phyloP scores from a whole-genome alignment of 2,888 invertebrate species.

The Agrenia bidenticulata region DNA sequence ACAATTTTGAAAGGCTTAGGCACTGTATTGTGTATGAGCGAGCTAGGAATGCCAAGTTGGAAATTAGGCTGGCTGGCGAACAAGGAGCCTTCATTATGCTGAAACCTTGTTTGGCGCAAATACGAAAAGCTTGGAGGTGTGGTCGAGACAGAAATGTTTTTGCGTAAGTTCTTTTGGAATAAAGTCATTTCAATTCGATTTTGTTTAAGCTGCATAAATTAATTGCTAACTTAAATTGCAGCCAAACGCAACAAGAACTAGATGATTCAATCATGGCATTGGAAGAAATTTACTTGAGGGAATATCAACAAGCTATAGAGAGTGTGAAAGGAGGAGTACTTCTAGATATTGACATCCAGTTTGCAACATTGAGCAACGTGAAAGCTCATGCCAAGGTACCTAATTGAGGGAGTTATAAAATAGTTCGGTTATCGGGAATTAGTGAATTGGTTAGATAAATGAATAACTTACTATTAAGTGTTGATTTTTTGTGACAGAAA shows the following conservation, averaged over 20 bases:
- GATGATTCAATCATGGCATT: too few relatives aligned
- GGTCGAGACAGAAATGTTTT: background rate
- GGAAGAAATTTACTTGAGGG: too few relatives aligned
- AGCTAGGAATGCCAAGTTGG: conserved; percentile 1
- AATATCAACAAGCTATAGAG: too few relatives aligned
- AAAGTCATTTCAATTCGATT: too few relatives aligned
- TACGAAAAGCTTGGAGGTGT: background rate
- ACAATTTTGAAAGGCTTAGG: conserved; percentile 34
- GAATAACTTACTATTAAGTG: too few relatives aligned
- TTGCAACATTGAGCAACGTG: conserved; percentile 22
- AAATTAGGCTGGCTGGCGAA: conserved; percentile 12
- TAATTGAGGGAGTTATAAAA: background rate
- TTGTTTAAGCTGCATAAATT: too few relatives aligned
- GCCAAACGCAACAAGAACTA: too few relatives aligned
- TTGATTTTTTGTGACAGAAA: conserved; percentile 26
- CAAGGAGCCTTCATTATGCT: conserved; percentile 11
- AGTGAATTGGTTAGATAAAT: too few relatives aligned
- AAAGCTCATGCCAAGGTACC: conserved; percentile 28
- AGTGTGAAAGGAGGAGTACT: conserved; percentile 7
- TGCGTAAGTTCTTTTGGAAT: background rate
- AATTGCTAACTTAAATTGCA: too few relatives aligned
- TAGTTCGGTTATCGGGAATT: too few relatives aligned
- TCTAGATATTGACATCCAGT: conserved; percentile 22
- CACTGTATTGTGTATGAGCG: conserved; percentile 34
- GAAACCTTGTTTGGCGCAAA: conserved; percentile 4